Evolutionary conservation across 2,113 vertebrate genomes (phyloP).

Genomic region (Pogona vitticeps): DNA sequence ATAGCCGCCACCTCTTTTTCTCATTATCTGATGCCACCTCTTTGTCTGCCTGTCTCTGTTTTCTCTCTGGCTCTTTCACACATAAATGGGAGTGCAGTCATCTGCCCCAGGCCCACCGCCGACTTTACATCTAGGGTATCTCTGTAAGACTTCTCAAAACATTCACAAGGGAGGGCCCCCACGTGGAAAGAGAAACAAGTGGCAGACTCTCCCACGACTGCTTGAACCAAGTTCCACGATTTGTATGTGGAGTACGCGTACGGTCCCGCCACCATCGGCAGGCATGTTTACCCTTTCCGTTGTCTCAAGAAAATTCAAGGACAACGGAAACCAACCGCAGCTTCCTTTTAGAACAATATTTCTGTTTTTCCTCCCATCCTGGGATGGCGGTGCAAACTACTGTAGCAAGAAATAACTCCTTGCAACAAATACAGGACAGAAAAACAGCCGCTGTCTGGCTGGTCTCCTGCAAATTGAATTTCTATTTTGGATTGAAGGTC

Average conservation of each 20-base stretch:
- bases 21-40: background rate
- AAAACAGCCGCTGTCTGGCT: background rate
- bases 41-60: background rate
- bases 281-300: background rate
- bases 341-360: background rate
- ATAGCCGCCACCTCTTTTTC: background rate
- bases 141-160: background rate
- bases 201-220: no score
- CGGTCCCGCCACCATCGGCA: no score
- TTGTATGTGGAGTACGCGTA: no score
- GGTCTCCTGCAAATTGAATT: background rate
- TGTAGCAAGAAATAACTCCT: background rate
- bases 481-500: background rate
- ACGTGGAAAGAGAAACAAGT: background rate
- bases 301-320: background rate
- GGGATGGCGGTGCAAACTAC: rapidly evolving
- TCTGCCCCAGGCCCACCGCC: no score
- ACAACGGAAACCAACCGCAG: background rate
- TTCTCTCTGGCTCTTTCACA: background rate
- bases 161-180: background rate
- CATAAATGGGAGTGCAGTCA: background rate
- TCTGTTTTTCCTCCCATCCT: background rate
- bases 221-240: no score
- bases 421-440: background rate
- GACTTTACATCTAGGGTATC: background rate